These are phyloP conservation scores for Sebastes kiyomatsui DNA, from an alignment of 2,797 vertebrate species.

Conservation along the genomic window DNA sequence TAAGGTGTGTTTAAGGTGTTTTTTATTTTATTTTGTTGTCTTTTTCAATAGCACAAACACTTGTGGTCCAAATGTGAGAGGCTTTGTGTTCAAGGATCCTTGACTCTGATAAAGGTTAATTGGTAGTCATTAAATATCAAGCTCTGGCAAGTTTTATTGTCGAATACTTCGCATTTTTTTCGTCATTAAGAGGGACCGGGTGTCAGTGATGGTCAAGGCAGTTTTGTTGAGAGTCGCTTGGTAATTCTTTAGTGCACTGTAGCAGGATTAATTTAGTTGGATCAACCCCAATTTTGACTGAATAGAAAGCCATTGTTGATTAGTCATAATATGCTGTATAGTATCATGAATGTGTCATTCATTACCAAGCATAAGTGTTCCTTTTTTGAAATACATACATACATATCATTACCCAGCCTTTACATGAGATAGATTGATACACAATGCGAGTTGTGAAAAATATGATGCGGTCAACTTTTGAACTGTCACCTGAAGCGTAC, in stretches of 20 bases:
- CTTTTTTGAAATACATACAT: conserved; percentile 28
- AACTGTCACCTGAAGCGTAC: conserved; percentile 9
- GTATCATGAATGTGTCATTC: conserved; percentile 29
- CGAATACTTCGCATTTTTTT: not conserved
- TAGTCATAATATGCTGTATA: not conserved
- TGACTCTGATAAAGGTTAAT: conserved; percentile 51
- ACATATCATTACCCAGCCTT: not conserved
- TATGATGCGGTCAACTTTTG: not conserved
- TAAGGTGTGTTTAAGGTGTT: not conserved
- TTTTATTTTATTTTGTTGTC: not conserved
- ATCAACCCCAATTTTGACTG: not conserved
- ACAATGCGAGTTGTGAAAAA: conserved; percentile 19
- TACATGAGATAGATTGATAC: not conserved
- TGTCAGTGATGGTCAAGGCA: conserved; percentile 53
- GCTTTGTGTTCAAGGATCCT: conserved; percentile 38
- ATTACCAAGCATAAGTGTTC: not conserved
- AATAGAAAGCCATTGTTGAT: conserved; percentile 25
- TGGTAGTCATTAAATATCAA: conserved; percentile 31
- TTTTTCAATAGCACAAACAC: conserved; percentile 13
- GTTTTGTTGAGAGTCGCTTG: conserved; percentile 22
- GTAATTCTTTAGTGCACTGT: not conserved
- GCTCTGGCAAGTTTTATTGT: conserved; percentile 6
- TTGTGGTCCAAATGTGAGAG: conserved; percentile 25
- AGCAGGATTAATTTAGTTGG: conserved; percentile 15
- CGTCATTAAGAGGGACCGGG: conserved; percentile 3